These are phyloP conservation scores for Taeniopygia guttata DNA, from an alignment of 2,797 vertebrate genomes.

Conservation along the genomic window DNA sequence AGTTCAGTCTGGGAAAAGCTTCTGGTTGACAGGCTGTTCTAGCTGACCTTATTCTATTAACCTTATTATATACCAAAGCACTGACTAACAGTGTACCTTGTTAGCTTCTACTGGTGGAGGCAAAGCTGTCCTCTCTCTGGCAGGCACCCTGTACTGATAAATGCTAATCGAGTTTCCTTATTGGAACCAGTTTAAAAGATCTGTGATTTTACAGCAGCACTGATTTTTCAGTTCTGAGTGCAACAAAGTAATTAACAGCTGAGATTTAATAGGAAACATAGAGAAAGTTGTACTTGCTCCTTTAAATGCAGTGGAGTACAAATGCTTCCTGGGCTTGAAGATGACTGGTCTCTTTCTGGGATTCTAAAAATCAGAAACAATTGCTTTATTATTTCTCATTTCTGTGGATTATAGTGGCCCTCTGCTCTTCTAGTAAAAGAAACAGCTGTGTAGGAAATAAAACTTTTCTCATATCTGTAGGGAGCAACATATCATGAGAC, in stretches of 20 bases:
- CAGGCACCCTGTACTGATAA: not conserved
- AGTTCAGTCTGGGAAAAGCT: not conserved
- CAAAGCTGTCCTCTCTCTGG: not conserved
- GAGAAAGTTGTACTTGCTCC: not conserved
- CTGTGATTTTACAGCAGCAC: not conserved
- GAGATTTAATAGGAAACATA: not conserved
- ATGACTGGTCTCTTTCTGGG: not conserved
- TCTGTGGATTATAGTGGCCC: not conserved
- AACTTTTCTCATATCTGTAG: not conserved
- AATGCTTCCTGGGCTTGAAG: not conserved
- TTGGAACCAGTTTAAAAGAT: not conserved
- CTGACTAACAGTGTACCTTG: not conserved
- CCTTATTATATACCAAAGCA: not conserved
- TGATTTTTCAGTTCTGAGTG: not conserved
- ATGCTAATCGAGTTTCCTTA: not conserved
- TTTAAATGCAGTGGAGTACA: not conserved
- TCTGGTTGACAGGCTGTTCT: not conserved
- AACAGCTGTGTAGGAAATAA: not conserved
- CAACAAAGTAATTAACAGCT: conserved; percentile 22
- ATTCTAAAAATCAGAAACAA: not conserved
- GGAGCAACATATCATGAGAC: not conserved
- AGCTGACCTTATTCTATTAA: conserved; percentile 13
- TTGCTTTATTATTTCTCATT: not conserved
- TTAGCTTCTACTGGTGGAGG: not conserved
- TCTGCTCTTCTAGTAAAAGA: not conserved